Percentiles rank a stretch among this genome's conserved stretches.
Evolutionary conservation across 2,113 vertebrate genomes (phyloP).

Genomic region (Oophaga pumilio): DNA sequence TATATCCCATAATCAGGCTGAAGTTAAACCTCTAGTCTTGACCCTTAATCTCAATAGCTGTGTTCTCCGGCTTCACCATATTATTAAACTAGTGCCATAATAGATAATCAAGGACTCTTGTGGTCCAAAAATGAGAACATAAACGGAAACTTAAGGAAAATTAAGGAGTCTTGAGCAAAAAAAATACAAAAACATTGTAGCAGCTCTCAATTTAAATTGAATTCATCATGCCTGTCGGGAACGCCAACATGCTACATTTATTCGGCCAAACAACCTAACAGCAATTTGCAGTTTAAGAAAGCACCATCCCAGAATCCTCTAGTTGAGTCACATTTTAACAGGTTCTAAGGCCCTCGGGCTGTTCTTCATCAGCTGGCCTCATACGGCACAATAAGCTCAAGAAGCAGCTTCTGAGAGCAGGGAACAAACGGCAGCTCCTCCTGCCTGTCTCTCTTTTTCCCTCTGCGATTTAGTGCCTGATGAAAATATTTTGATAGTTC

Average conservation of each 20-base stretch:
- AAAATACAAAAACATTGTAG: background rate
- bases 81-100: background rate
- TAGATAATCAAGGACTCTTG: background rate
- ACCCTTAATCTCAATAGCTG: background rate
- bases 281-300: constrained; percentile 29
- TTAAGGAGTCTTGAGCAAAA: background rate
- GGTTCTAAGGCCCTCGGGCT: constrained; percentile 31
- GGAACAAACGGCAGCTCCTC: background rate
- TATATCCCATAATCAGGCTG: too few species aligned
- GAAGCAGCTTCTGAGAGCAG: constrained; percentile 7
- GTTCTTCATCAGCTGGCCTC: background rate
- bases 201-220: background rate
- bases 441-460: constrained; percentile 44
- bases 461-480: constrained; percentile 51
- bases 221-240: background rate
- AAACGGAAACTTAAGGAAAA: background rate
- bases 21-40: background rate
- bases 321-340: constrained; percentile 27
- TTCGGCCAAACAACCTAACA: constrained; percentile 18
- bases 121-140: background rate
- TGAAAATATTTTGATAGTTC: constrained; percentile 59
- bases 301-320: constrained; percentile 42
- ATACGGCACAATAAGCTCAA: constrained; percentile 1
- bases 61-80: background rate
- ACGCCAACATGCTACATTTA: constrained; percentile 9